Evolutionary conservation across 2,113 vertebrate genomes (phyloP), one percentile per base, ranked within the genome.

Genomic region (Prionailurus bengalensis): DNA sequence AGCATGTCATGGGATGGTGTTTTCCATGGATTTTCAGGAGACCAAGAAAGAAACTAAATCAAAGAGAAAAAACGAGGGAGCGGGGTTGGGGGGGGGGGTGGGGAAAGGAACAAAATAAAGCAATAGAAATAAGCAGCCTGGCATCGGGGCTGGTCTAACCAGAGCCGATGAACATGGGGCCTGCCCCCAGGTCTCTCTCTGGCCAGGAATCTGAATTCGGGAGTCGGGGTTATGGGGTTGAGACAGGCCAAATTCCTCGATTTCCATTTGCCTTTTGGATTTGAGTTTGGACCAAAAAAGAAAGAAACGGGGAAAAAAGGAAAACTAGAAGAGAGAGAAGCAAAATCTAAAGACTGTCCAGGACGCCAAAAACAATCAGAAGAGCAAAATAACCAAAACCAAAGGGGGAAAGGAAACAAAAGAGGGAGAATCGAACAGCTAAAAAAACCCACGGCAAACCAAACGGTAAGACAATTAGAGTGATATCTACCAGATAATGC

Each of bases 401-500:
- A 92, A 98, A 98, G 53, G 3, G 90, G 97, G 84, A 85, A 95
- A 98, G 96, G 97, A 97, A 98, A 97, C 91, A 48, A 96, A 96
- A 98, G 96, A 95, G 96, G 97, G 97, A 98, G 98, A 97, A 98
- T 97, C 83, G 39, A 97, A 97, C 96, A 97, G 98, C 93, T 97
- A 98, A 98, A 98, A 97, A 98, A 98, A 98, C 97, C 98, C 98
- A 98, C 97, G 97, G 98, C 98, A 98, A 98, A 98, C 97, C 97
- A 97, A 98, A 98, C 97, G 97, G 97, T 97, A 97, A 98, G 99
- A 99, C 99, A 99, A 99, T 99, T 99, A 99, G 99, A 99, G 99
- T 99, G 99, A 99, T 99, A 99, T 99, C 99, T 99, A 99, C 99
- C 99, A 99, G 99, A 99, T 99, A 99, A 99, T 99, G 99, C 99